phyloP scores from a whole-genome alignment of 2,113 vertebrate genomes.

The Chunga burmeisteri region DNA sequence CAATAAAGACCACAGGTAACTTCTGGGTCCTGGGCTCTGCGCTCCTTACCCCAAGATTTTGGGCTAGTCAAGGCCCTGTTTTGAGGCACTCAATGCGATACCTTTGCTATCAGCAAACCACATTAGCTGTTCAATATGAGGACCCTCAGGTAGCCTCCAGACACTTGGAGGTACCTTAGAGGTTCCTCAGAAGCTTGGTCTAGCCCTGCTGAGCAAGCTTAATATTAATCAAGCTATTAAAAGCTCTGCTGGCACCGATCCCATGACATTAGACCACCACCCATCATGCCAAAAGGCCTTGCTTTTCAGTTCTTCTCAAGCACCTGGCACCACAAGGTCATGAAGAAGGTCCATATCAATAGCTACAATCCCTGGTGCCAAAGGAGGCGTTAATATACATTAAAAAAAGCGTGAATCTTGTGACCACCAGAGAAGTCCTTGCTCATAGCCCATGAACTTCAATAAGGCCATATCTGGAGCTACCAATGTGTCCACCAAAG shows the following conservation, averaged over 20 bases:
- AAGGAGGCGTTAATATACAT: neutral
- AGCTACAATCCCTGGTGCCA: neutral
- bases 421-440: neutral
- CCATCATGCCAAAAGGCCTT: neutral
- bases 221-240: neutral
- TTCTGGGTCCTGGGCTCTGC: neutral
- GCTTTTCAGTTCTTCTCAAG: neutral
- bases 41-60: neutral
- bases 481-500: neutral
- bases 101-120: neutral
- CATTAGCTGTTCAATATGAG: neutral
- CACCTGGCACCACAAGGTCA: neutral
- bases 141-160: neutral
- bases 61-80: neutral
- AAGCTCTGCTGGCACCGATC: neutral
- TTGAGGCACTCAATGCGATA: neutral
- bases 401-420: neutral
- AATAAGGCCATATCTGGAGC: neutral
- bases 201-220: neutral
- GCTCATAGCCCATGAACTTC: neutral
- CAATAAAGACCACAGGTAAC: neutral
- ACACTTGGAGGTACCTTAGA: neutral
- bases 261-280: neutral
- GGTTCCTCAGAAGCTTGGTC: neutral
- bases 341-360: accelerated